These are phyloP conservation scores for Parauchenoglanis punctatus DNA, from an alignment of 2,797 vertebrate genomes.

Conservation along the genomic window DNA sequence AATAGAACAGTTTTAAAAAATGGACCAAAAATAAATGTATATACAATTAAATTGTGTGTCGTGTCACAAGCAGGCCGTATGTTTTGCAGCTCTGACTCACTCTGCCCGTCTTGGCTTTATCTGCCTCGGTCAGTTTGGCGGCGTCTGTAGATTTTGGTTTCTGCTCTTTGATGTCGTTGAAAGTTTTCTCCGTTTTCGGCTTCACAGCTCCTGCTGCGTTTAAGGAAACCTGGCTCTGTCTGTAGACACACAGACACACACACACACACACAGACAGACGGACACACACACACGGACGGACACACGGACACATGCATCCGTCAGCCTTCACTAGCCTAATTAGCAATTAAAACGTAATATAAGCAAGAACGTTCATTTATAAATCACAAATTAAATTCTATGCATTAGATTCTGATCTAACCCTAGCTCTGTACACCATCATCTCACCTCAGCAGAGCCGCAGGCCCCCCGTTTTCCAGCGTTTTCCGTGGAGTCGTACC, in stretches of 20 bases:
- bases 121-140: conserved; percentile 86
- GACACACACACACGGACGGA: background rate
- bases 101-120: conserved; percentile 89
- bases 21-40: background rate
- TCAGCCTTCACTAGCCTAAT: background rate
- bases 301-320: background rate
- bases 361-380: background rate
- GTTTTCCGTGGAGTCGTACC: conserved; percentile 68
- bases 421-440: fast-evolving
- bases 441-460: conserved; percentile 65
- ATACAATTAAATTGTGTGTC: background rate
- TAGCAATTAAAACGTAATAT: background rate
- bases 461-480: conserved; percentile 78
- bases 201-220: conserved; percentile 51
- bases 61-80: background rate
- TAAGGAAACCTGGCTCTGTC: conserved; percentile 44
- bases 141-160: conserved; percentile 66
- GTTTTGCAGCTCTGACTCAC: conserved; percentile 65
- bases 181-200: conserved; percentile 55
- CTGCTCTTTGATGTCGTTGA: conserved; percentile 39
- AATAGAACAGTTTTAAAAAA: background rate
- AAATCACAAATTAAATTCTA: background rate
- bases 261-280: background rate
- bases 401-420: background rate
- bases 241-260: conserved; percentile 20